A percentile compares a stretch with the other conserved stretches of the same genome.
phyloP scores from a whole-genome alignment of 2,797 vertebrate species.

The Melanotaenia nigrans region DNA sequence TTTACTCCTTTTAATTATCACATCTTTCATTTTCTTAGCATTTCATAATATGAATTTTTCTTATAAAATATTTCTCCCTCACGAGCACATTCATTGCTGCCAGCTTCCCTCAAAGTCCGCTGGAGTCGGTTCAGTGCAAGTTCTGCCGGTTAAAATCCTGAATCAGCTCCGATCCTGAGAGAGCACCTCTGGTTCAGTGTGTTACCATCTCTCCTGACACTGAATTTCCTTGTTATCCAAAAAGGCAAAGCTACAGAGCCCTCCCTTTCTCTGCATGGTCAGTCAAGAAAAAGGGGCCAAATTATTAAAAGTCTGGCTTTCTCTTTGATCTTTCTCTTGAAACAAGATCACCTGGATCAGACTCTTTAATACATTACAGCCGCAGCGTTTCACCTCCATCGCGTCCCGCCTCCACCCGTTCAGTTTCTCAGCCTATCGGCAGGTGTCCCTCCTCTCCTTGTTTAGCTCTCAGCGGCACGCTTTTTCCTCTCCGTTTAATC shows the following conservation, averaged over 20 bases:
- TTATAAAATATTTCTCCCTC: too few relatives aligned
- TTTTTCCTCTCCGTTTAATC: slow-evolving; percentile 38
- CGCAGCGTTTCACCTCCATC: slow-evolving; percentile 29
- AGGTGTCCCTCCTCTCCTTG: slow-evolving; percentile 5
- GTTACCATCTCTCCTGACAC: slow-evolving; percentile 34
- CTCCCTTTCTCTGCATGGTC: slow-evolving; percentile 26
- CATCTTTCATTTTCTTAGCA: too few relatives aligned
- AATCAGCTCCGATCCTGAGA: slow-evolving; percentile 43
- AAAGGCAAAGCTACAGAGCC: slow-evolving; percentile 31
- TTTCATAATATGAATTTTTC: too few relatives aligned
- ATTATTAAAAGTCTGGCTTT: slow-evolving; percentile 45
- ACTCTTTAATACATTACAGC: slow-evolving; percentile 58
- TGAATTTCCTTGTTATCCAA: slow-evolving; percentile 37
- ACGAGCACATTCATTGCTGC: too few relatives aligned
- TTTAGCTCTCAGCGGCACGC: slow-evolving; percentile 5
- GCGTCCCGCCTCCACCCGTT: not conserved
- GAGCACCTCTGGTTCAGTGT: slow-evolving; percentile 32
- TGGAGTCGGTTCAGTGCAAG: slow-evolving; percentile 37
- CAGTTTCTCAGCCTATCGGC: slow-evolving; percentile 12
- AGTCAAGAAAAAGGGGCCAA: slow-evolving; percentile 37
- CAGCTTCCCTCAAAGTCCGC: slow-evolving; percentile 2
- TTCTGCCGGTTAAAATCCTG: slow-evolving; percentile 44
- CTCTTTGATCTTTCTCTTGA: slow-evolving; percentile 68
- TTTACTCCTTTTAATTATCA: too few relatives aligned
- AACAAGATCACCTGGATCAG: slow-evolving; percentile 71